phyloP scores from a whole-genome alignment of 2,797 vertebrate species.

The Tangara arthus region DNA sequence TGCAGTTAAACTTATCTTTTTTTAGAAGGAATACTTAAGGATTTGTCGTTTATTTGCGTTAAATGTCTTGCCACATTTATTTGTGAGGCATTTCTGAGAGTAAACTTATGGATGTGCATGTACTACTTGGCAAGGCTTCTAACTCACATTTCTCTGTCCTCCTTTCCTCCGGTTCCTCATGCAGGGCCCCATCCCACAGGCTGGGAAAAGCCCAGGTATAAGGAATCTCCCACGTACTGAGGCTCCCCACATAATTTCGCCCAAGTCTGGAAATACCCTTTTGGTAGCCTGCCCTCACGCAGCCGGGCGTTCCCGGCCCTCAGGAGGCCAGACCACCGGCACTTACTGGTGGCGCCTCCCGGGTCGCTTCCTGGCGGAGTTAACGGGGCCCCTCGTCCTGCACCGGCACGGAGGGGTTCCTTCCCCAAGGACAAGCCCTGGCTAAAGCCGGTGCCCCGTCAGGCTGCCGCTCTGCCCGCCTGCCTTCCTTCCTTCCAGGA shows the following conservation, averaged over 20 bases:
- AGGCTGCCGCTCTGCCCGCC: neutral
- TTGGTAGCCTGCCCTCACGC: neutral
- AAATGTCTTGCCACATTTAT: neutral
- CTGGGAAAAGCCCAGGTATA: too few relatives aligned
- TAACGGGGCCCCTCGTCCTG: neutral
- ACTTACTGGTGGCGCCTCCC: neutral
- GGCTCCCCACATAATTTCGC: neutral
- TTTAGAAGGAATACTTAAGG: neutral
- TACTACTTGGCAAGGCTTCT: neutral
- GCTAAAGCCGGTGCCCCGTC: neutral
- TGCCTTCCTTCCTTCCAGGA: too few relatives aligned
- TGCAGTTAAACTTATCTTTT: neutral
- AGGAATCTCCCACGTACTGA: too few relatives aligned
- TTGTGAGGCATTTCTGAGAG: neutral
- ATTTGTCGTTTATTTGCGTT: neutral
- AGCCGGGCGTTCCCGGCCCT: neutral
- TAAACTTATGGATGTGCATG: accelerated
- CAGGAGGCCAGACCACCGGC: neutral
- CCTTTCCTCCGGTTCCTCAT: neutral
- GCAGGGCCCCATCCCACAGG: neutral
- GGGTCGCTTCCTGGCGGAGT: neutral
- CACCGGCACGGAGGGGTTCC: neutral
- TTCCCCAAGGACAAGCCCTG: neutral
- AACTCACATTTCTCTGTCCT: neutral
- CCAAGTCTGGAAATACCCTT: neutral